These are phyloP conservation scores for Erynnis tages DNA, from an alignment of 2,888 invertebrate genomes.

Conservation along the genomic window DNA sequence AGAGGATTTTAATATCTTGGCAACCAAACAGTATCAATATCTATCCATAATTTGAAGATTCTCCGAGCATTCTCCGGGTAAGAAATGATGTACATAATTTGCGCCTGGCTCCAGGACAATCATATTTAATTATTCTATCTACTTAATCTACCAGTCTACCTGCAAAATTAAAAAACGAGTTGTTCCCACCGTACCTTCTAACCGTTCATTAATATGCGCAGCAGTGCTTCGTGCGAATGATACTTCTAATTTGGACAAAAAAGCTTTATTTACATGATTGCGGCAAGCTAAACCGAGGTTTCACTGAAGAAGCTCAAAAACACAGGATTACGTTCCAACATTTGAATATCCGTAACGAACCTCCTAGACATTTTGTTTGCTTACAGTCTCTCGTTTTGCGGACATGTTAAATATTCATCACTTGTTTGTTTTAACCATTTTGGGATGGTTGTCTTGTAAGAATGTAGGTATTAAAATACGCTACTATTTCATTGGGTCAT, in stretches of 20 bases:
- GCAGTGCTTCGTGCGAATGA: slow-evolving; percentile 2
- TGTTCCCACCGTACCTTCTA: background rate
- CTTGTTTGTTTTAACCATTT: slow-evolving; percentile 16
- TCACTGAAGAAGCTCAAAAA: slow-evolving; percentile 4
- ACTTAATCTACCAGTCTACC: background rate
- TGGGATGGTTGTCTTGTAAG: background rate
- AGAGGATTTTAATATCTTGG: too few relatives aligned
- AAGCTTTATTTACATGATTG: slow-evolving; percentile 18
- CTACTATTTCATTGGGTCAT: too few relatives aligned
- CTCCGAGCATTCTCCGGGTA: too few relatives aligned
- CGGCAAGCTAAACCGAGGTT: slow-evolving; percentile 8
- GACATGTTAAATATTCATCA: slow-evolving; percentile 19
- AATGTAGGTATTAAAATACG: too few relatives aligned
- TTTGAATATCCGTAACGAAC: slow-evolving; percentile 29
- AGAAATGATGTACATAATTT: too few relatives aligned
- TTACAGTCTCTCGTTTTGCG: slow-evolving; percentile 10
- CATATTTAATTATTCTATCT: too few relatives aligned
- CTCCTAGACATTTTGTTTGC: slow-evolving; percentile 19
- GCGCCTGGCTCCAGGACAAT: too few relatives aligned
- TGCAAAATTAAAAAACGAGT: background rate
- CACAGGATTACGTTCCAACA: slow-evolving; percentile 17
- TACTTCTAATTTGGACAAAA: slow-evolving; percentile 16
- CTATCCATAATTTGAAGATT: too few relatives aligned
- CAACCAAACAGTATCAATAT: too few relatives aligned
- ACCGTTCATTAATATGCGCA: slow-evolving; percentile 15